Percentiles rank a stretch among this genome's conserved stretches.
Conservation (phyloP, 2,888 invertebrate genomes). For the Pemphredon lugubris region DNA sequence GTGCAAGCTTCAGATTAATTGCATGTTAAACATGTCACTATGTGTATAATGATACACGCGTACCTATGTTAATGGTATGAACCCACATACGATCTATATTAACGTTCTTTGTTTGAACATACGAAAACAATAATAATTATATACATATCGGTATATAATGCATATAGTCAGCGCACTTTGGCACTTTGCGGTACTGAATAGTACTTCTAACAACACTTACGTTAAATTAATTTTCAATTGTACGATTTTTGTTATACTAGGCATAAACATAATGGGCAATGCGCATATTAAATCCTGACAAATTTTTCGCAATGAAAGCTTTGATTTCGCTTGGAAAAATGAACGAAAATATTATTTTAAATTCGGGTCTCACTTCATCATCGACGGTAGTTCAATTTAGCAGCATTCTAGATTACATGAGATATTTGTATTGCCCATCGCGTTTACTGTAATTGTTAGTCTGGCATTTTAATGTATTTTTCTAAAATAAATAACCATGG, state of each 20-base stretch:
- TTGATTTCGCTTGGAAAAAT: neutral
- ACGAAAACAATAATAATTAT: slow-evolving; percentile 73
- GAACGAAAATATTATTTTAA: too few species aligned
- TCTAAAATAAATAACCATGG: slow-evolving; percentile 55
- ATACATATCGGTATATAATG: slow-evolving; percentile 78
- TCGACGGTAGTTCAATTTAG: too few species aligned
- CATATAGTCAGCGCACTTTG: slow-evolving; percentile 74
- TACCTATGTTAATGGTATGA: slow-evolving; percentile 78
- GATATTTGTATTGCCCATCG: slow-evolving; percentile 39
- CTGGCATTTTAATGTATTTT: slow-evolving; percentile 59
- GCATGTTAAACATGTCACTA: slow-evolving; percentile 81
- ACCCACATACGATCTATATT: slow-evolving; percentile 73
- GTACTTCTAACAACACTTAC: slow-evolving; percentile 48
- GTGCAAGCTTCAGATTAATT: slow-evolving; percentile 80
- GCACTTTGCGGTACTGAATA: slow-evolving; percentile 66
- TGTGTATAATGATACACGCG: slow-evolving; percentile 77
- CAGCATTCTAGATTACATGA: slow-evolving; percentile 1
- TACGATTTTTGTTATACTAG: slow-evolving; percentile 52
- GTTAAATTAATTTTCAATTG: slow-evolving; percentile 43
- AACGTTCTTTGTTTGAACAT: slow-evolving; percentile 78
- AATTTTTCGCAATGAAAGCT: too few species aligned
- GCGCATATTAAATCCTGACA: neutral
- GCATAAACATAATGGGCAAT: slow-evolving; percentile 42
- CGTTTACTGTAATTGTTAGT: slow-evolving; percentile 48
- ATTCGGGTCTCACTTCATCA: too few species aligned